A percentile compares a stretch with the other conserved stretches of the same genome.
Evolutionary conservation across 2,113 vertebrate genomes (phyloP).

Genomic region (Acrocephalus arundinaceus): DNA sequence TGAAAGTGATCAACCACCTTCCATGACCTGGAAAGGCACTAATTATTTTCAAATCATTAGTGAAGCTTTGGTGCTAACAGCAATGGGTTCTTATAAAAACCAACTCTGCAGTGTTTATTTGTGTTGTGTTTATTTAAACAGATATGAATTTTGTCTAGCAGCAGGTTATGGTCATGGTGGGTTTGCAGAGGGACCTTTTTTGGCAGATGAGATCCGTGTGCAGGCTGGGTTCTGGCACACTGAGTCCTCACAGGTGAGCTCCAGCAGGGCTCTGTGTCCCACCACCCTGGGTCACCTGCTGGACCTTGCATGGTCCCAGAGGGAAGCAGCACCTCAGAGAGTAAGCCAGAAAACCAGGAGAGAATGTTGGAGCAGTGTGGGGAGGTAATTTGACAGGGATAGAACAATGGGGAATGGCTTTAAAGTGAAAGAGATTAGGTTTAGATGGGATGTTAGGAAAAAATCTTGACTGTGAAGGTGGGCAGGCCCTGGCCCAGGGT

Average conservation of each 20-base stretch:
- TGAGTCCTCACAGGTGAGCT: fast-evolving
- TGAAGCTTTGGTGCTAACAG: not conserved
- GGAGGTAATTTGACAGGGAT: not conserved
- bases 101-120: not conserved
- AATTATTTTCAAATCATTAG: constrained; percentile 16
- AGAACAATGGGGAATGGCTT: not conserved
- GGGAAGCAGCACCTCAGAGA: not conserved
- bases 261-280: no score
- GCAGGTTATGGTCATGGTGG: fast-evolving
- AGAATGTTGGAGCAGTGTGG: not conserved
- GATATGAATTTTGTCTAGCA: not conserved
- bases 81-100: not conserved
- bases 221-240: fast-evolving
- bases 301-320: not conserved
- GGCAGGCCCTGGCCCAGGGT: fast-evolving
- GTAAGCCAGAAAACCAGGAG: fast-evolving
- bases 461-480: not conserved
- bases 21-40: not conserved
- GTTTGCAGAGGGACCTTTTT: not conserved
- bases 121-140: not conserved
- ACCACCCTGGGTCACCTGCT: not conserved
- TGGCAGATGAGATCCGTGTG: fast-evolving
- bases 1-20: not conserved
- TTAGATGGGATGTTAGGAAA: not conserved
- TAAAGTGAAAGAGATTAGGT: not conserved